phyloP scores from a whole-genome alignment of 2,888 invertebrate genomes.

The Melitaea athalia region DNA sequence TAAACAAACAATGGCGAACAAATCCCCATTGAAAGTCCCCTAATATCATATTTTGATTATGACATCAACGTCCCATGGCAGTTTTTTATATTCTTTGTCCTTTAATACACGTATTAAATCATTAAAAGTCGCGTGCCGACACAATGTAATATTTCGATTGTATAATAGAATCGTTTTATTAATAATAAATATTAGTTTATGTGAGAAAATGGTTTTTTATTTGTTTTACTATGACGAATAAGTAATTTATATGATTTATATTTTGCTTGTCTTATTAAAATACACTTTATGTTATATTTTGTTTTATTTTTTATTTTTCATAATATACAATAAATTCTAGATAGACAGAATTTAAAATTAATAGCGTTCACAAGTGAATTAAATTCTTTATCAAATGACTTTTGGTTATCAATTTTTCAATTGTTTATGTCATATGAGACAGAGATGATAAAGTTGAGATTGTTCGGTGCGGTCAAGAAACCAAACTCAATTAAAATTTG shows the following conservation, averaged over 20 bases:
- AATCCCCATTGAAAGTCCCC: constrained; percentile 62
- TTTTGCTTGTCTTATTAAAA: constrained; percentile 33
- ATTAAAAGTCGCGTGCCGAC: constrained; percentile 76
- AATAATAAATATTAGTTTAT: constrained; percentile 54
- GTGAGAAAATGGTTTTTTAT: constrained; percentile 42
- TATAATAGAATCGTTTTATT: constrained; percentile 65
- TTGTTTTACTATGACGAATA: constrained; percentile 13
- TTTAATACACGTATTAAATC: constrained; percentile 80
- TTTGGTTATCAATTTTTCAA: too few relatives aligned
- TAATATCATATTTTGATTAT: constrained; percentile 80
- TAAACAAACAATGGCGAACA: constrained; percentile 60
- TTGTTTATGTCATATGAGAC: too few relatives aligned
- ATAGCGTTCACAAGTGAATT: too few relatives aligned
- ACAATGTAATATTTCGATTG: constrained; percentile 71
- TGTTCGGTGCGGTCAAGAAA: too few relatives aligned
- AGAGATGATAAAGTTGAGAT: too few relatives aligned
- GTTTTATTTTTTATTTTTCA: not conserved
- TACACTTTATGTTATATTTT: not conserved
- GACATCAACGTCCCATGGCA: constrained; percentile 74
- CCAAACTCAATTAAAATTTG: too few relatives aligned
- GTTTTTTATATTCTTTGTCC: constrained; percentile 70
- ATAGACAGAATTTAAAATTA: too few relatives aligned
- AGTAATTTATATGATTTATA: not conserved
- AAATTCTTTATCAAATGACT: too few relatives aligned
- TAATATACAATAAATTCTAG: too few relatives aligned